Base-by-base conservation (phyloP, 2,797 vertebrate genomes). In the Onychomys arenicola region DNA sequence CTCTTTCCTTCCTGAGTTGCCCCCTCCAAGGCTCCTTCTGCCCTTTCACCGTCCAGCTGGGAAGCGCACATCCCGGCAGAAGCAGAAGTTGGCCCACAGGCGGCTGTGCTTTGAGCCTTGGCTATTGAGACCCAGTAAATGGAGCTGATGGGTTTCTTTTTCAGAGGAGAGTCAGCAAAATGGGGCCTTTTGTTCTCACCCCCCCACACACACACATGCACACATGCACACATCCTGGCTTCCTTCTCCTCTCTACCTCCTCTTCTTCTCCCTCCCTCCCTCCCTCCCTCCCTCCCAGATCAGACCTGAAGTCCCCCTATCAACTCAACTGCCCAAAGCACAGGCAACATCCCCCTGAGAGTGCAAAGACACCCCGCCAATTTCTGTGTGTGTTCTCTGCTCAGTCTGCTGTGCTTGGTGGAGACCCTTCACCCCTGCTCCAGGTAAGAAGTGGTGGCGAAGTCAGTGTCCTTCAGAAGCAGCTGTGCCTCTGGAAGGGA, bases 91-190 rank as follows among this genome's bases (percentile, higher is more conserved):
- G 86, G 97, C 94, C 92, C 97, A 97, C 98, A 96, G 91, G 81
- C 96, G 96, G 97, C 98, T 52, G 69, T 43, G 96, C 97, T 97
- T 97, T 96, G 97, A 97, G 97, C 94, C 96, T 97, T 97, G 65
- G 97, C 98, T 98, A 99, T 99, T 99, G 98, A 99, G 97, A 91
- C 97, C 90, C 98, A 98, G 98, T 99, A 98, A 99, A 99, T 98
- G 98, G 98, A 99, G 98, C 98, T 98, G 98, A 99, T 99, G 98
- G 98, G 96, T 69, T 81, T 61, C 73, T 14, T 96, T 97, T 98
- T 97, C 90, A 96, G 97, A 97, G 98, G 96, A 96, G 97, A 97
- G 97, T 95, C 93, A 93, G 98, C 98, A 98, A 98, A 99, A 98
- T 97, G 97, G 98, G 97, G 95, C 95, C 98, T 97, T 99, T 99